phyloP scores from a whole-genome alignment of 2,888 invertebrate genomes.

The Brachycybe producta region DNA sequence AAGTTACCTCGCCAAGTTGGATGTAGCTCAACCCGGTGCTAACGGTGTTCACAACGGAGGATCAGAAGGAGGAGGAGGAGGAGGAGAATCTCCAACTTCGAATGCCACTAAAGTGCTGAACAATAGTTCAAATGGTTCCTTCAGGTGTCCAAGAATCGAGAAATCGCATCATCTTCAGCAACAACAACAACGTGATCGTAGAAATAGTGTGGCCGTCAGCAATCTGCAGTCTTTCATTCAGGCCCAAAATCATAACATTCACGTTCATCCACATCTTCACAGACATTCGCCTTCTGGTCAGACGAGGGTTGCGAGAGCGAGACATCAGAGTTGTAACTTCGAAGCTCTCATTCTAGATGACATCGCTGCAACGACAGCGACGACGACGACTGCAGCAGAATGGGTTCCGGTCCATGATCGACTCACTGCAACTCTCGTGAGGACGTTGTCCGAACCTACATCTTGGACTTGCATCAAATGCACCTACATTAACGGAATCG shows the following conservation, averaged over 20 bases:
- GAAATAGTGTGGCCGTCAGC: too few species aligned
- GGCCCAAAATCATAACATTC: too few species aligned
- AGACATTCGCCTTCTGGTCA: background rate
- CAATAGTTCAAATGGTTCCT: background rate
- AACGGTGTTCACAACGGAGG: too few species aligned
- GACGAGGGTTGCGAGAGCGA: background rate
- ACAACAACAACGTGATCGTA: too few species aligned
- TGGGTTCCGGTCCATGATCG: background rate
- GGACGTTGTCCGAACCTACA: too few species aligned
- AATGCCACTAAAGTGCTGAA: background rate
- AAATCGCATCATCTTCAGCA: too few species aligned
- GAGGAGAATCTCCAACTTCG: background rate
- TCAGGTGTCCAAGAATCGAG: background rate
- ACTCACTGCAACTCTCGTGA: too few species aligned
- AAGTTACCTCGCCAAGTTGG: constrained; percentile 9
- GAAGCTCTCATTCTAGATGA: too few species aligned
- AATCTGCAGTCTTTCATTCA: too few species aligned
- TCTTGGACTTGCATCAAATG: constrained; percentile 79
- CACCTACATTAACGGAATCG: constrained; percentile 63
- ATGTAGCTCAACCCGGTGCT: background rate
- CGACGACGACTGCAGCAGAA: constrained; percentile 35
- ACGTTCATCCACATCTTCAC: too few species aligned
- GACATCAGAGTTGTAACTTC: constrained; percentile 26
- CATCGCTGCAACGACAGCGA: too few species aligned
- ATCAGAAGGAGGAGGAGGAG: background rate